Evolutionary conservation across 1,140 invertebrate genomes (phyloP), one percentile per base, ranked within the genome.

Genomic region (Dendroctonus valens): DNA sequence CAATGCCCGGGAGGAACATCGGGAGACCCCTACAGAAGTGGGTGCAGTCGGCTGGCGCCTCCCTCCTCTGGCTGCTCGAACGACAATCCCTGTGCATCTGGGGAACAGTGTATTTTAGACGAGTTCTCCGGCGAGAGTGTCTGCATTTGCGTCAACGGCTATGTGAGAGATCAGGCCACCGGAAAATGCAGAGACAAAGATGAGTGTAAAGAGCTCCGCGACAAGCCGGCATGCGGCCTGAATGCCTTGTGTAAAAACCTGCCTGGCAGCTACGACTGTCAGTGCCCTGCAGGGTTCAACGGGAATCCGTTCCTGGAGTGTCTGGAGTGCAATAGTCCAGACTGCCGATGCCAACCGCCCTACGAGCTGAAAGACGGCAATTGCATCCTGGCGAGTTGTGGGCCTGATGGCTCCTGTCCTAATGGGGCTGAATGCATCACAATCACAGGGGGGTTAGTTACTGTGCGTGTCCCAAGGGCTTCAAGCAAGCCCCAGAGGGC

Each of bases 231-330:
- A 4, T 96, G 93, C 79, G 93, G 93, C 0, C 75, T 90, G 5
- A 92, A 94, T 77, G 92, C 93, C 3, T 85, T 94, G 49, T 96
- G 94, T 75, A 94, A 93, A 79, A 97, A 97, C 80, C 79, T 95
- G 46, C 93, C 93, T 0, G 94, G 94, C n/a, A 93, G 92, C 74
- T 97, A 95, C 75, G 92, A 94, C 79, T 96, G 93, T 74, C 90
- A 92, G 72, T 97, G 94, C 75, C 91, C 92, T 0, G 80, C 86
- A 41, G 91, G 91, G 7, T 94, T 90, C 73, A 90, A 90, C 73
- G 92, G 92, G n/a, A 94, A 94, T 80, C 92, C 92, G 6, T 94
- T 92, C 75, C 84, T 86, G 11, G 81, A 89, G 66, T 96, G 92
- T 78, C 88, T 93, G 80, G 86, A 91, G 79, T 94, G 92, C 74